phyloP scores from a whole-genome alignment of 2,888 invertebrate species.

The Latrodectus elegans region DNA sequence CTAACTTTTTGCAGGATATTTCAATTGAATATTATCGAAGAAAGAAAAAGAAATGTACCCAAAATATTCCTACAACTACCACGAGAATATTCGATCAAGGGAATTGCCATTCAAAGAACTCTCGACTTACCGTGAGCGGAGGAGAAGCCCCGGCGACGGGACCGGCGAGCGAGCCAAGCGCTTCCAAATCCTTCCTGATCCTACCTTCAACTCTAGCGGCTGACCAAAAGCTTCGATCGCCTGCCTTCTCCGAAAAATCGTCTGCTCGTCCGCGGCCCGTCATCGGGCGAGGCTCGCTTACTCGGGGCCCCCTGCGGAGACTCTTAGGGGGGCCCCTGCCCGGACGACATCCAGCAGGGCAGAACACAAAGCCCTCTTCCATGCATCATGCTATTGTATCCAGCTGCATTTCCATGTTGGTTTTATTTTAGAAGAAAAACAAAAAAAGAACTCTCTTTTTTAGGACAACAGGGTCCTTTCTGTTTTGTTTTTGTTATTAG shows the following conservation, averaged over 20 bases:
- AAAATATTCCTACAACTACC: no score
- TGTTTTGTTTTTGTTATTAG: constrained; percentile 36
- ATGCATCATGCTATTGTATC: constrained; percentile 58
- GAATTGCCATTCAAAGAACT: no score
- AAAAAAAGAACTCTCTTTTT: no score
- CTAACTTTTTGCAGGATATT: no score
- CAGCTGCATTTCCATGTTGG: constrained; percentile 22
- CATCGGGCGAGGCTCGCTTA: constrained; percentile 37
- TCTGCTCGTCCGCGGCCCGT: constrained; percentile 16
- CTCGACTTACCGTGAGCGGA: constrained; percentile 19
- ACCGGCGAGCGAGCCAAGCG: background rate
- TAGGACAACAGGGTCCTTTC: background rate
- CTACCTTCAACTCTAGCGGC: constrained; percentile 7
- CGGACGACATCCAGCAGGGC: constrained; percentile 35
- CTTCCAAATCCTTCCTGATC: constrained; percentile 26
- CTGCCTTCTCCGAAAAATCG: constrained; percentile 28
- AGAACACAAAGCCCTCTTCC: constrained; percentile 48
- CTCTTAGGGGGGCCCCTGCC: constrained; percentile 54
- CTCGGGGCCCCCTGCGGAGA: constrained; percentile 51
- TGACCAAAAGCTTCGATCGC: constrained; percentile 44
- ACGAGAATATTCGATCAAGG: no score
- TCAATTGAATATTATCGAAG: no score
- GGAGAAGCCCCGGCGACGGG: background rate
- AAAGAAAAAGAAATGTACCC: no score
- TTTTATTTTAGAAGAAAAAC: constrained; percentile 8